Base-by-base conservation (phyloP, 2,888 invertebrate species). In the Lottia scabra region DNA sequence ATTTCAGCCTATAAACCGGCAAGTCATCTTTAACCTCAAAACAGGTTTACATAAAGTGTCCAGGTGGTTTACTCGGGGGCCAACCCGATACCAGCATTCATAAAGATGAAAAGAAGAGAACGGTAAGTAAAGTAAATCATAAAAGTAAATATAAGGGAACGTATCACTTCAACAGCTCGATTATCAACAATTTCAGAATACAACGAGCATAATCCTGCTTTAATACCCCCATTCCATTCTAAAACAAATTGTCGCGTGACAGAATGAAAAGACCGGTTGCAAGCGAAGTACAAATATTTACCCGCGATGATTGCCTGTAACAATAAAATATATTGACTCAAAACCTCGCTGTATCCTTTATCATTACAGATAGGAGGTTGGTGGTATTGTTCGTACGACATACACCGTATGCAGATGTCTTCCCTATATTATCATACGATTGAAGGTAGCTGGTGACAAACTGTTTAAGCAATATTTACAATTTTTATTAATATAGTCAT, bases 191-290 rank as follows among this genome's bases (percentile, higher is more conserved):
- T 56, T 56, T 56, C 56, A 23, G 19, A 19, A 23, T 56, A 56
- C 56, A 56, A 23, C 19, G 56, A 56, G 19, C 19, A 23, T 23
- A 56, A 56, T 56, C 56, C 56, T 23, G 19, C 12, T 23, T 23
- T 56, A 56, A 56, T 56, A 56, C 56, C 56, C 56, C 56, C 56
- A 56, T 56, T 56, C 56, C 56, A 12, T 19, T 56, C 19, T 56
- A 23, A 56, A 56, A 56, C 56, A 56, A 56, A 56, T 23, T 19
- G 56, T 56, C 56, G 56, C 56, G 56, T 56, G 56, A 56, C 56
- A 23, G 56, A 23, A 23, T 56, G 56, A 56, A 56, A 56, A 56
- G 56, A 56, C 56, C 23, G 23, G 56, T 23, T 38, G 56, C 19
- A 23, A 19, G 56, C 19, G 56, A 56, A 56, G 56, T 19, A 23